Percentiles rank a stretch among this genome's conserved stretches.
Evolutionary conservation across 2,113 vertebrate species (phyloP).

Genomic region (Pterocles burchelli): DNA sequence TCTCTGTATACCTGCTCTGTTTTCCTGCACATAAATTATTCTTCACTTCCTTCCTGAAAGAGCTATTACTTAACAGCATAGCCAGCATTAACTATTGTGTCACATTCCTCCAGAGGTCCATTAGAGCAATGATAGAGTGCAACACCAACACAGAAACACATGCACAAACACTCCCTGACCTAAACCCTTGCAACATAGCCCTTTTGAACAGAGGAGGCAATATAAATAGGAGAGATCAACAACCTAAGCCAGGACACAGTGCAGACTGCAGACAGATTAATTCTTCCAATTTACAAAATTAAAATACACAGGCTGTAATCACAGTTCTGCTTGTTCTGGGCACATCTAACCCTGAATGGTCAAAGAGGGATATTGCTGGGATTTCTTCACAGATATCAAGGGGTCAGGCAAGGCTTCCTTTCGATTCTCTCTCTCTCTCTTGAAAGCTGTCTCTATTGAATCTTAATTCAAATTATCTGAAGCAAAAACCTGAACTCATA

Average conservation of each 20-base stretch:
- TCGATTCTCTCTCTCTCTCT: neutral
- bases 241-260: neutral
- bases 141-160: slow-evolving; percentile 8
- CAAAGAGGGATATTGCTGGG: neutral
- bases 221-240: neutral
- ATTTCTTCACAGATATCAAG: neutral
- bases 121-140: slow-evolving; percentile 13
- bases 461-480: neutral
- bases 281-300: neutral
- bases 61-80: slow-evolving; percentile 47
- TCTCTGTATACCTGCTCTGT: slow-evolving; percentile 11
- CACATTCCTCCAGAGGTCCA: slow-evolving; percentile 17
- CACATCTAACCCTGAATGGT: neutral
- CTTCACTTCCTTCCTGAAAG: slow-evolving; percentile 53
- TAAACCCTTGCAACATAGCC: neutral
- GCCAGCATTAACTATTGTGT: slow-evolving; percentile 8
- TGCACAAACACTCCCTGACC: neutral
- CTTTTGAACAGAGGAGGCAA: neutral
- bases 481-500: neutral
- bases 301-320: neutral
- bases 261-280: neutral
- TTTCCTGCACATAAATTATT: slow-evolving; percentile 59
- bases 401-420: neutral
- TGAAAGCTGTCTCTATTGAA: neutral
- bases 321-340: neutral